Conservation (phyloP, 2,113 vertebrate genomes). For the Leptocoma aspasia region DNA sequence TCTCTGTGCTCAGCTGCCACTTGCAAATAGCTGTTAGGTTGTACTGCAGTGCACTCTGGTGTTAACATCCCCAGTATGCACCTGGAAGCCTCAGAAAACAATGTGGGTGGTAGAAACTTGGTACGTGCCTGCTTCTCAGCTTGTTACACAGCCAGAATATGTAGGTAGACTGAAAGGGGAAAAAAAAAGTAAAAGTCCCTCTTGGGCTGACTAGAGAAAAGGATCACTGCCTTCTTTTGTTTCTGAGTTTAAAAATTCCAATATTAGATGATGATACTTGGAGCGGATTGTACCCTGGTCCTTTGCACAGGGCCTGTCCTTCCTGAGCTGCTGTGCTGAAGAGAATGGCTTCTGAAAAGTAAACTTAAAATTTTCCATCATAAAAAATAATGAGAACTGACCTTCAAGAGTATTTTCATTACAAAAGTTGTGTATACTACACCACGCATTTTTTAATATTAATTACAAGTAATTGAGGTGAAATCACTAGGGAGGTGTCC, state of each 20-base stretch:
- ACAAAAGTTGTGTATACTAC: background rate
- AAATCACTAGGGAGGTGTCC: background rate
- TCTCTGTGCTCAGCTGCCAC: background rate
- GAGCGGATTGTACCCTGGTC: background rate
- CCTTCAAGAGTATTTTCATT: background rate
- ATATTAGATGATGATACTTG: background rate
- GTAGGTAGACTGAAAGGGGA: background rate
- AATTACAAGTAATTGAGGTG: background rate
- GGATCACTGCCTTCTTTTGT: background rate
- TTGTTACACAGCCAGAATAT: background rate
- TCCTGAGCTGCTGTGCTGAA: background rate
- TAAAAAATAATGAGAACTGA: background rate
- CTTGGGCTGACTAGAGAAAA: background rate
- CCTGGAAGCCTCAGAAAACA: background rate
- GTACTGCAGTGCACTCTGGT: background rate
- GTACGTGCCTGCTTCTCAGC: background rate
- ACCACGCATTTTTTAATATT: background rate
- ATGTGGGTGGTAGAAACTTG: background rate
- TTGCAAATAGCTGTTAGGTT: background rate
- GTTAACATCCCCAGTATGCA: fast-evolving
- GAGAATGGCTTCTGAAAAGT: background rate
- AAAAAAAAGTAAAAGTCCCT: background rate
- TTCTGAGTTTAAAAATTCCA: background rate
- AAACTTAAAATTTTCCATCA: background rate
- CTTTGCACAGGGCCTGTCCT: background rate